Percentiles rank a stretch among this genome's conserved stretches.
phyloP scores from a whole-genome alignment of 2,113 vertebrate species.

The Scomber colias region DNA sequence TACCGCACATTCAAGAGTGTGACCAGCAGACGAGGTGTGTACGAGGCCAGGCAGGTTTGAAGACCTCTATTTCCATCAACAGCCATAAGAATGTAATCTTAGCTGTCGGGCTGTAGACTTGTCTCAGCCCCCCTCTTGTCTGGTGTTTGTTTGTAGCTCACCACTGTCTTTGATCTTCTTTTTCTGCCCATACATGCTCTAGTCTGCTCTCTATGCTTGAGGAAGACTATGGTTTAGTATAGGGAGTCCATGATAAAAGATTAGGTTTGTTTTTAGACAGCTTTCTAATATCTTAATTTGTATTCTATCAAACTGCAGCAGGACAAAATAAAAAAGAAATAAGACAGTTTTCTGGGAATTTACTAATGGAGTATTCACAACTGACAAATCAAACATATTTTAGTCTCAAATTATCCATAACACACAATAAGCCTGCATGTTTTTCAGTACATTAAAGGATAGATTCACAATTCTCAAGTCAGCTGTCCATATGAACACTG shows the following conservation, averaged over 20 bases:
- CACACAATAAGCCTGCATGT: neutral
- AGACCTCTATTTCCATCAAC: conserved; percentile 52
- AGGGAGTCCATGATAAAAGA: neutral
- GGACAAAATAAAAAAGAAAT: neutral
- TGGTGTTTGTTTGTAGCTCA: conserved; percentile 1
- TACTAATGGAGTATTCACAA: no score
- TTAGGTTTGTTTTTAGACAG: neutral
- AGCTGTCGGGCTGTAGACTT: conserved; percentile 18
- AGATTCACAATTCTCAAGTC: no score
- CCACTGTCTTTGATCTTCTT: conserved; percentile 17
- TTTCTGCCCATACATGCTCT: conserved; percentile 23
- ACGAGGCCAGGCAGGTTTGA: conserved; percentile 17
- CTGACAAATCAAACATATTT: neutral
- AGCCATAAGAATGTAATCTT: conserved; percentile 70
- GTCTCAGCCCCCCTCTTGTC: neutral
- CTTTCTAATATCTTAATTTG: neutral
- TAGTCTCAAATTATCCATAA: neutral
- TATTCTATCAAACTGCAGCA: neutral
- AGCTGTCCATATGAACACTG: no score
- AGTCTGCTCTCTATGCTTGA: neutral
- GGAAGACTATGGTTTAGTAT: neutral
- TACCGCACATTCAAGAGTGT: neutral
- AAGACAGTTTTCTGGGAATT: neutral
- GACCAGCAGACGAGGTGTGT: neutral
- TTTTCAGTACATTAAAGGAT: no score